Evolutionary conservation across 1,140 invertebrate genomes (phyloP), one percentile per base, ranked within the genome.

Genomic region (Drosophila yakuba): DNA sequence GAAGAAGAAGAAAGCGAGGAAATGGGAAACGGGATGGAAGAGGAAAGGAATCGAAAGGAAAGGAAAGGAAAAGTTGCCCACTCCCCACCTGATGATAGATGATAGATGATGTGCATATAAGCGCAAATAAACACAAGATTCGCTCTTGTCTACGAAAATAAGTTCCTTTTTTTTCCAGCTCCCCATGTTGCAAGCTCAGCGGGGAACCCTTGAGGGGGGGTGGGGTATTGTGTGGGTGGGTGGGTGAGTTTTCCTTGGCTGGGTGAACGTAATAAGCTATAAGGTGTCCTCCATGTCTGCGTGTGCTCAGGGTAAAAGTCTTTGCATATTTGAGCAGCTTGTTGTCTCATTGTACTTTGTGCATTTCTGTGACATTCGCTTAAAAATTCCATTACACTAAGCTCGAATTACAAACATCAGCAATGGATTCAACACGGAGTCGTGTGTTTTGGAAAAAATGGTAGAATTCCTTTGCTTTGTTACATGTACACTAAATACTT

Each of bases 61-160:
- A 39, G 38, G 12, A 39, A 67, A 23, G 11, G 15, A 15, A 14
- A 32, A 54, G 60, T 47, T 38, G 12, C 45, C 8, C 47, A n/a
- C 45, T 54, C 61, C 20, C 64, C 45, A 47, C 63, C 63, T 69
- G 41, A 71, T 71, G 67, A 71, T 66, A 66, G 84, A 89, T 89
- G 85, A 89, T 89, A 84, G 72, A 89, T 90, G 80, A 89, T 80
- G 84, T 90, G 84, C 76, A 89, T 89, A 89, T 88, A 88, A 89
- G 80, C 84, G 66, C 80, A 89, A 89, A 88, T 88, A 88, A 84
- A 83, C 83, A 84, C 74, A 67, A 79, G 72, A 84, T 74, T 74
- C 74, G 77, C 61, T 67, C 55, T 83, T 78, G 80, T 83, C 74
- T 82, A 60, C 58, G 68, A 82, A 63, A 69, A 82, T 78, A 82